phyloP scores from a whole-genome alignment of 2,797 vertebrate species.

The Sebastiscus albofasciatus region DNA sequence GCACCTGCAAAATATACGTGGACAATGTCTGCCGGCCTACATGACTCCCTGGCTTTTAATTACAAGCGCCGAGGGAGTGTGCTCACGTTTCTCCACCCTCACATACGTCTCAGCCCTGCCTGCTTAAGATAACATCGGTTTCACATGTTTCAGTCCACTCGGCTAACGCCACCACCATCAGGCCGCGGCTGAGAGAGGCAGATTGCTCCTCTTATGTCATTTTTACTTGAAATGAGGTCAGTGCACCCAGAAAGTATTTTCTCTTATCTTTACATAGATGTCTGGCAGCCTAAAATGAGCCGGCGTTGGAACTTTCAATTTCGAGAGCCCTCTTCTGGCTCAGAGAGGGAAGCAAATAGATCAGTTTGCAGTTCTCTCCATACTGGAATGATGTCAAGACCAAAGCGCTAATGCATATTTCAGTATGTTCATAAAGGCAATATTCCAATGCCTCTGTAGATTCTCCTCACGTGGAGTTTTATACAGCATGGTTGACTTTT shows the following conservation, averaged over 20 bases:
- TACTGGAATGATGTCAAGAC: slow-evolving; percentile 4
- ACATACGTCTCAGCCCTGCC: slow-evolving; percentile 8
- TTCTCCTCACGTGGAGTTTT: slow-evolving; percentile 2
- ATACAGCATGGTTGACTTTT: slow-evolving; percentile 8
- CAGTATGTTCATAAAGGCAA: neutral
- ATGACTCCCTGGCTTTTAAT: slow-evolving; percentile 72
- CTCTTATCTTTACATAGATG: slow-evolving; percentile 52
- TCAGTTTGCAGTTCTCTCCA: slow-evolving; percentile 19
- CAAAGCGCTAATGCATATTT: neutral
- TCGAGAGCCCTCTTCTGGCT: slow-evolving; percentile 22
- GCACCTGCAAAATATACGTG: slow-evolving; percentile 50
- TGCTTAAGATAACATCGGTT: slow-evolving; percentile 33
- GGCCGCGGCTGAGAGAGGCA: slow-evolving; percentile 17
- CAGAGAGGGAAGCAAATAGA: slow-evolving; percentile 12
- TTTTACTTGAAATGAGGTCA: slow-evolving; percentile 55
- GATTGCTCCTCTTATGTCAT: slow-evolving; percentile 53
- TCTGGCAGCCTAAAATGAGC: slow-evolving; percentile 44
- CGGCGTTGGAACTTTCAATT: slow-evolving; percentile 29
- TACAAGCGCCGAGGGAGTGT: slow-evolving; percentile 49
- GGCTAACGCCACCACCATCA: slow-evolving; percentile 21
- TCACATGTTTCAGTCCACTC: slow-evolving; percentile 38
- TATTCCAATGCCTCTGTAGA: neutral
- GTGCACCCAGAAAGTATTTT: slow-evolving; percentile 44
- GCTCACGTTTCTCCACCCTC: slow-evolving; percentile 31
- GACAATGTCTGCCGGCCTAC: slow-evolving; percentile 59